Base-by-base conservation (phyloP, 2,113 vertebrate species). In the Percina caprodes region DNA sequence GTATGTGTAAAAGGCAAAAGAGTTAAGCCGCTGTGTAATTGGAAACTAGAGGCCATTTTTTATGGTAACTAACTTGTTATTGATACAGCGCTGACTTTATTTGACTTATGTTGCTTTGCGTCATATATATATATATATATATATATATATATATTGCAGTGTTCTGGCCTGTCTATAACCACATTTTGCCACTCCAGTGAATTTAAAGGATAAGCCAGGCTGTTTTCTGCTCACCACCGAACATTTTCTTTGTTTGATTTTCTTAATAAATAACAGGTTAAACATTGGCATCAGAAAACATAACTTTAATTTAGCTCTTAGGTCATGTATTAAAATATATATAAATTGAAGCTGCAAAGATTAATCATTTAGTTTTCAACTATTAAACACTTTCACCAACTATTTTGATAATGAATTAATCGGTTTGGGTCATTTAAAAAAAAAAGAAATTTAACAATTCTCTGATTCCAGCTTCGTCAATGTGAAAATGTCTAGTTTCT, bases 1-100 rank as follows among this genome's bases (percentile, higher is more conserved):
- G 26, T 30, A 30, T 49, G 6, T 55, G 7, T 30, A 66, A 81
- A 62, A 68, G 52, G 18, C 13, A 59, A 75, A 60, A 65, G 24
- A 75, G 33, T 49, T 11, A 6, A 52, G 49, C 21, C 30, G 56
- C 14, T 66, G 11, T 7, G 0, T 54, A 59, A 79, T n/a, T 71
- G 59, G 7, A 73, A 62, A 59, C n/a, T 4, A 76, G 60, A 45
- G 35, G 11, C 2, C 24, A 4, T 39, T 39, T 55, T 48, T 24
- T 23, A 48, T 45, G 26, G 26, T 54, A 19, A 49, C 3, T 24
- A 6, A 39, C 46, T 69, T 77, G 15, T 10, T 78, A 52, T 21
- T 60, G 45, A 58, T 49, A 49, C 46, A 42, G 15, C 30, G 24
- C 13, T 77, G 24, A 23, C 8, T 54, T 24, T 39, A 30, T 73